A percentile compares a stretch with the other conserved stretches of the same genome.
Evolutionary conservation across 2,888 invertebrate species (phyloP).

Genomic region (Melieria picta): DNA sequence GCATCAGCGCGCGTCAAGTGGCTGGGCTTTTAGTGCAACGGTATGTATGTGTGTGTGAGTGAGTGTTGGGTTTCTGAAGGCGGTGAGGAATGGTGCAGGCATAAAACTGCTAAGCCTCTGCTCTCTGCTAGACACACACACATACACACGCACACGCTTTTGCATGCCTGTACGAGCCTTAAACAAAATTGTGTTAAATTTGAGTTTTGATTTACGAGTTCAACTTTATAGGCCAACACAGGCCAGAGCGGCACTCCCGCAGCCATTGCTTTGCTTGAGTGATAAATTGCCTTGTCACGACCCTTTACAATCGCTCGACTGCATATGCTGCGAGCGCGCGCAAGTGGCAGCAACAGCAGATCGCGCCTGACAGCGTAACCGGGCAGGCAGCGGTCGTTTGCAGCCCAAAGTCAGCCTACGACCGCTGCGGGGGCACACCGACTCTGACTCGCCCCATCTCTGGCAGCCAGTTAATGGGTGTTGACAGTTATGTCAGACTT

Average conservation of each 20-base stretch:
- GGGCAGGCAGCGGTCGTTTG: not conserved
- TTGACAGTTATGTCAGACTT: slow-evolving; percentile 58
- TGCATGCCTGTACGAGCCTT: not conserved
- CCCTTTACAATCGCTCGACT: slow-evolving; percentile 43
- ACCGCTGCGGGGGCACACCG: not conserved
- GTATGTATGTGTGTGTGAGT: not conserved
- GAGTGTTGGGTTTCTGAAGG: not conserved
- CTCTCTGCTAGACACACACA: not conserved
- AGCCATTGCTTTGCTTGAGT: slow-evolving; percentile 46
- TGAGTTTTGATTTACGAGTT: slow-evolving; percentile 61
- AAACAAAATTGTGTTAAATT: slow-evolving; percentile 53
- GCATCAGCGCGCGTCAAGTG: not conserved
- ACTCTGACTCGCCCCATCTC: slow-evolving; percentile 5
- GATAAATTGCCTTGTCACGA: slow-evolving; percentile 63
- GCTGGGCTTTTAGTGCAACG: not conserved
- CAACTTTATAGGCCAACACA: slow-evolving; percentile 52
- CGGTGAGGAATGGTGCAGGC: not conserved
- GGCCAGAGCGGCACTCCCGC: not conserved
- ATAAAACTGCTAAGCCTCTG: not conserved
- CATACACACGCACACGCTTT: not conserved
- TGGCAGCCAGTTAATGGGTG: slow-evolving; percentile 56
- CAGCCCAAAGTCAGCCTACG: not conserved
- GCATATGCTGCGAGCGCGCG: slow-evolving; percentile 27
- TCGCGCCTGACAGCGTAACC: not conserved
- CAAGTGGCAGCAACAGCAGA: not conserved